Percentiles rank a stretch among this genome's conserved stretches.
These are phyloP conservation scores for Lepidostoma basale DNA, from an alignment of 1,140 invertebrate genomes.

Conservation along the genomic window DNA sequence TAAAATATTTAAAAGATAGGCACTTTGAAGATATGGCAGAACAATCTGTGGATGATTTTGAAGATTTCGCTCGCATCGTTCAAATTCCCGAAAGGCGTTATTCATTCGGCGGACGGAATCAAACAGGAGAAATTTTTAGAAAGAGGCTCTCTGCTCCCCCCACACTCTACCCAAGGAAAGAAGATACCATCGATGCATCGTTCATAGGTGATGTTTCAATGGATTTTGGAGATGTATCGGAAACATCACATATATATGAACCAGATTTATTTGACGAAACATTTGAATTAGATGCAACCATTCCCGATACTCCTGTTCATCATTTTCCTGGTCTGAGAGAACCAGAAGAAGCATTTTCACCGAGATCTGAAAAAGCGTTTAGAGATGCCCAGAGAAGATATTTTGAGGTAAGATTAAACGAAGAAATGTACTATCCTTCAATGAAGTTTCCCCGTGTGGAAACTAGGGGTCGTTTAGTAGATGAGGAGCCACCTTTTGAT, in stretches of 20 bases:
- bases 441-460: not conserved
- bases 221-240: constrained; percentile 6
- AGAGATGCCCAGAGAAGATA: constrained; percentile 5
- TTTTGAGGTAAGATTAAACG: constrained; percentile 3
- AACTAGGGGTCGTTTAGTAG: not conserved
- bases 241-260: not conserved
- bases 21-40: not conserved
- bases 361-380: constrained; percentile 2
- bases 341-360: not conserved
- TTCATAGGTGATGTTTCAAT: not conserved
- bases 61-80: not conserved
- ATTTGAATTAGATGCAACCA: not conserved
- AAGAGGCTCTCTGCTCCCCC: not conserved
- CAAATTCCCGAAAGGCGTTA: not conserved
- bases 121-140: not conserved
- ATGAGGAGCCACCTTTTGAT: not conserved
- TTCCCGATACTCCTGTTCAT: not conserved
- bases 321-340: not conserved
- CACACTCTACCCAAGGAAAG: not conserved
- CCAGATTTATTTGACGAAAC: constrained; percentile 1
- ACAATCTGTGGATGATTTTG: not conserved
- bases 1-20: constrained; percentile 17
- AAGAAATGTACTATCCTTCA: constrained; percentile 18
- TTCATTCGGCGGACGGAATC: not conserved
- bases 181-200: not conserved